Evolutionary conservation across 2,113 vertebrate species (phyloP), one percentile per base, ranked within the genome.

Genomic region (Zingel zingel): DNA sequence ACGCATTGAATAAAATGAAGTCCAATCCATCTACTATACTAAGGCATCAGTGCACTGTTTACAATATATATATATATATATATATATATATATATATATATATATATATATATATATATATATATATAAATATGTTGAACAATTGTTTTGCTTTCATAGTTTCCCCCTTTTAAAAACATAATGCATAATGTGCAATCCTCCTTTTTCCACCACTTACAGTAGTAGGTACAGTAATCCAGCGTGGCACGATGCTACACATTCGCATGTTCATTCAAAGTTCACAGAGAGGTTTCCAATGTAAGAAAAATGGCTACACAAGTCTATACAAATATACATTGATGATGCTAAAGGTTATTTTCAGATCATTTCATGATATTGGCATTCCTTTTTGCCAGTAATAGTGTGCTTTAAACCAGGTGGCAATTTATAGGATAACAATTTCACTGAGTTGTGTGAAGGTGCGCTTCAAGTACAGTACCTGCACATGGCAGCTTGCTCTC

Each of bases 341-440:
- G 3, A 13, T 21, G 30, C 16, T 7, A 5, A 21, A 62, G 27
- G 59, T 62, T 36, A 18, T 36, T 36, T 58, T 14, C 27, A 30
- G 15, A 30, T 59, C 25, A 59, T 27, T 27, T 2, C 27, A 1
- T 59, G 25, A 16, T 16, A 30, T 16, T 30, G 57, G 1, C 14
- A 0, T 30, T 59, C 5, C 6, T 15, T 59, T 14, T 16, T 65
- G n/a, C 3, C n/a, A 14, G 21, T 25, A 14, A 59, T 30, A 59
- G 25, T 59, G 25, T 59, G 23, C 64, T 66, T 51, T 30, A 33
- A 68, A 51, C 45, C 47, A 68, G 16, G 65, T 68, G 65, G 47
- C 47, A 51, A 16, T 66, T 43, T 23, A 21, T 2, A 47, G 43
- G 13, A 47, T 47, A 27, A 50, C 23, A 48, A 19, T 33, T 30